phyloP scores from a whole-genome alignment of 2,113 vertebrate species.

The Stomatorhinus ivindoensis region DNA sequence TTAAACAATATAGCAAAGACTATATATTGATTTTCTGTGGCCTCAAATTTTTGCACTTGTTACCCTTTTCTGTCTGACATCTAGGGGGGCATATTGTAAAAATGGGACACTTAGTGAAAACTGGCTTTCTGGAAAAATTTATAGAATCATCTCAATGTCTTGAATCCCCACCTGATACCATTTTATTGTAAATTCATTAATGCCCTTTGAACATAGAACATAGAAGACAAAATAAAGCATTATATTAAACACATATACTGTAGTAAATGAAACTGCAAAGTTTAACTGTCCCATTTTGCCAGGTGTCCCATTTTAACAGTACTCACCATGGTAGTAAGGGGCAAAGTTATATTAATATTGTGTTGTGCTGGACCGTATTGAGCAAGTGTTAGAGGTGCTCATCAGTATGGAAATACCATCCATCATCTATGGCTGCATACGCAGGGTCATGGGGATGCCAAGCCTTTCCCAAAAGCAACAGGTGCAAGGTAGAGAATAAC shows the following conservation, averaged over 20 bases:
- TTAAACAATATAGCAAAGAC: neutral
- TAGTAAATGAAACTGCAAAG: neutral
- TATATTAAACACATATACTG: neutral
- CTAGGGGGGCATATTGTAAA: neutral
- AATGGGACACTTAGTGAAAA: neutral
- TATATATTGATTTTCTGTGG: neutral
- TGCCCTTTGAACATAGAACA: neutral
- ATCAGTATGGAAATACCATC: neutral
- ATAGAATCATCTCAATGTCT: neutral
- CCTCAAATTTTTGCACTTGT: neutral
- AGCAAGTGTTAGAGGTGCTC: neutral
- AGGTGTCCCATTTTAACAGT: too few species aligned
- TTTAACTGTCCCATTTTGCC: too few species aligned
- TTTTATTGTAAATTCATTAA: neutral
- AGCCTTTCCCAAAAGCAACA: neutral
- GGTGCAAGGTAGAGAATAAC: neutral
- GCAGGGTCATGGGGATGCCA: neutral
- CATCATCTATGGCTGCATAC: neutral
- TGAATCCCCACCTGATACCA: neutral
- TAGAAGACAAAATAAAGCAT: neutral
- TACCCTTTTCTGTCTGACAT: neutral
- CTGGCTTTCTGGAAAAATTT: neutral
- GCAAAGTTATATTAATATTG: neutral
- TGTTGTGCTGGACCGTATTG: neutral
- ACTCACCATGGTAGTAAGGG: neutral